Evolutionary conservation across 2,888 invertebrate genomes (phyloP), one percentile per base, ranked within the genome.

Genomic region (Teleiodes luculella): DNA sequence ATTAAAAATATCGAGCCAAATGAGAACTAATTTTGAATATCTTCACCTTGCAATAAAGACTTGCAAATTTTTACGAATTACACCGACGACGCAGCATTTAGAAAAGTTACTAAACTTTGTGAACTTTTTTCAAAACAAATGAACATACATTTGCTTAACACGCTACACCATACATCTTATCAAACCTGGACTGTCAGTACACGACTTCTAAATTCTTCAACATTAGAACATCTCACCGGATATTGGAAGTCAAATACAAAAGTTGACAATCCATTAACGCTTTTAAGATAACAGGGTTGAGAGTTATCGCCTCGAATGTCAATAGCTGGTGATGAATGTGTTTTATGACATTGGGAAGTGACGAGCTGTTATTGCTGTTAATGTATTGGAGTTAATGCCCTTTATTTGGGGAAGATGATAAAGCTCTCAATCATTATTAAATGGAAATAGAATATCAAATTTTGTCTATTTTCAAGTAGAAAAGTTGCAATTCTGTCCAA

Each of bases 31-130:
- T 78, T 79, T 75, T 70, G 74, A 78, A 78, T 80, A 78, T 74
- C 77, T 69, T 78, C 70, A 64, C 66, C 68, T 68, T 73, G 72
- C 69, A 73, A 4, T 78, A 78, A 67, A 69, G 74, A 18, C 72
- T 73, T 71, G 70, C 78, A 78, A 76, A 77, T 74, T 75, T 81
- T 80, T 78, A 80, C 67, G 80, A 78, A n/a, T n/a, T n/a, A n/a
- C n/a, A n/a, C n/a, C n/a, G n/a, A n/a, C n/a, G n/a, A n/a, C n/a
- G n/a, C n/a, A n/a, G n/a, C n/a, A n/a, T n/a, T n/a, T n/a, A n/a
- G n/a, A n/a, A n/a, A n/a, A n/a, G n/a, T n/a, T n/a, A n/a, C n/a
- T n/a, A n/a, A n/a, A n/a, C n/a, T n/a, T n/a, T 24, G 24, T 24
- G 24, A 24, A 24, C 24, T 24, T 24, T 24, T 24, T 24, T 24